Percentiles rank a stretch among this genome's conserved stretches.
These are phyloP conservation scores for Crotalus tigris DNA, from an alignment of 2,113 vertebrate species.

Conservation along the genomic window DNA sequence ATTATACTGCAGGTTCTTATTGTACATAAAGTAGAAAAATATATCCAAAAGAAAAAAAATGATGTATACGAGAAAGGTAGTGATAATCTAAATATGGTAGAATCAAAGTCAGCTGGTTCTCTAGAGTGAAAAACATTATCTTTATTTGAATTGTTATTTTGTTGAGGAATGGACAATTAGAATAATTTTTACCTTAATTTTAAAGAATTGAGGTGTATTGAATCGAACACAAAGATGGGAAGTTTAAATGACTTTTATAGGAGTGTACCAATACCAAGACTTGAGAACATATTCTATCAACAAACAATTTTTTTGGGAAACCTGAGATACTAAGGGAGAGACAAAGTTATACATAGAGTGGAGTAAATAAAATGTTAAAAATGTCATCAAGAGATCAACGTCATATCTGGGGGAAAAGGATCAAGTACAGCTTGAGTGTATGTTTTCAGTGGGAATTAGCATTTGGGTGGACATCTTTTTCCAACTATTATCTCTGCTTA, in stretches of 20 bases:
- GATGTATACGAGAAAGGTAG: rapidly evolving
- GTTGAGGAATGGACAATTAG: background rate
- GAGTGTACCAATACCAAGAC: background rate
- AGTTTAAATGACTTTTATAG: background rate
- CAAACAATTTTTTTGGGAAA: background rate
- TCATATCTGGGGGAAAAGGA: background rate
- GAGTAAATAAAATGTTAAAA: background rate
- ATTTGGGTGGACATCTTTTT: rapidly evolving
- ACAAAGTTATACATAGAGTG: background rate
- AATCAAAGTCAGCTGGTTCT: background rate
- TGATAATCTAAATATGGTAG: background rate
- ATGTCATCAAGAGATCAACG: background rate
- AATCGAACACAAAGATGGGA: background rate
- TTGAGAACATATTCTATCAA: background rate
- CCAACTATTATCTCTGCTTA: background rate
- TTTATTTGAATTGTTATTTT: background rate
- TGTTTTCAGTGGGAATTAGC: background rate
- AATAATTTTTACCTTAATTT: background rate
- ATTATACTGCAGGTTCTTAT: conserved; percentile 16
- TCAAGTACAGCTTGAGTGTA: background rate
- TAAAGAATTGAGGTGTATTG: background rate
- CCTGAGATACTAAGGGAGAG: background rate
- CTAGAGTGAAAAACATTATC: background rate
- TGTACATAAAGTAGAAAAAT: conserved; percentile 41
- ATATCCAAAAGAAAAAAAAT: conserved; percentile 11